Percentiles rank a stretch among this genome's conserved stretches.
These are phyloP conservation scores for Ectemnius cavifrons DNA, from an alignment of 2,888 invertebrate genomes.

Conservation along the genomic window DNA sequence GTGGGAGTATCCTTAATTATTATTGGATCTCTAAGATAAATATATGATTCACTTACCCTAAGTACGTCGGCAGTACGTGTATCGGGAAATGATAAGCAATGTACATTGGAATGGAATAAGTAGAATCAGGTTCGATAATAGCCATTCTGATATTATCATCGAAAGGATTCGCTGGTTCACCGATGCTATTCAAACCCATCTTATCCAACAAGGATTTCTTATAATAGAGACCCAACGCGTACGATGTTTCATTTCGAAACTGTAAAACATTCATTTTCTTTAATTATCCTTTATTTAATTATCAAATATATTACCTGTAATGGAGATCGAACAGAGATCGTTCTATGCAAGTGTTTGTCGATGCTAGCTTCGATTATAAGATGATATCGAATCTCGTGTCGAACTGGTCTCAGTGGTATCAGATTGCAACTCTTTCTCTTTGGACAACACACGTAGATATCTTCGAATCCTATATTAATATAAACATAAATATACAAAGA, in stretches of 20 bases:
- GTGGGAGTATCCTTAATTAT: constrained; percentile 42
- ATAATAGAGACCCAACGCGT: constrained; percentile 87
- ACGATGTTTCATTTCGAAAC: constrained; percentile 88
- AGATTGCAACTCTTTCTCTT: constrained; percentile 83
- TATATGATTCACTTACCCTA: constrained; percentile 81
- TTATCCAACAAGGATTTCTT: constrained; percentile 85
- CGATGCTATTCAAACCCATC: constrained; percentile 82
- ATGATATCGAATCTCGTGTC: constrained; percentile 83
- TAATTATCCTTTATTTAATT: not conserved
- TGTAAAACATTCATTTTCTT: constrained; percentile 69
- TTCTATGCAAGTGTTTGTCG: constrained; percentile 79
- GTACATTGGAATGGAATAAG: constrained; percentile 87
- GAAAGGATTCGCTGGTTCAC: constrained; percentile 86
- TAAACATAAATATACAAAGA: too few relatives aligned
- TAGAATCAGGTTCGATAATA: constrained; percentile 86
- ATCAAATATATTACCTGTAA: constrained; percentile 81
- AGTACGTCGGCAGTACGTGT: constrained; percentile 86
- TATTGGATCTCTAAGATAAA: not conserved
- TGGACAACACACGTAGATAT: constrained; percentile 83
- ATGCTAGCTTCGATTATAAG: constrained; percentile 84
- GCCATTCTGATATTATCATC: constrained; percentile 86
- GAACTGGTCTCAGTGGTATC: constrained; percentile 82
- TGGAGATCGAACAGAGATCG: constrained; percentile 85
- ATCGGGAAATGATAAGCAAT: constrained; percentile 90
- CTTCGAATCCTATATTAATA: constrained; percentile 79